Evolutionary conservation across 2,888 invertebrate species (phyloP).

Genomic region (Cantharis rufa): DNA sequence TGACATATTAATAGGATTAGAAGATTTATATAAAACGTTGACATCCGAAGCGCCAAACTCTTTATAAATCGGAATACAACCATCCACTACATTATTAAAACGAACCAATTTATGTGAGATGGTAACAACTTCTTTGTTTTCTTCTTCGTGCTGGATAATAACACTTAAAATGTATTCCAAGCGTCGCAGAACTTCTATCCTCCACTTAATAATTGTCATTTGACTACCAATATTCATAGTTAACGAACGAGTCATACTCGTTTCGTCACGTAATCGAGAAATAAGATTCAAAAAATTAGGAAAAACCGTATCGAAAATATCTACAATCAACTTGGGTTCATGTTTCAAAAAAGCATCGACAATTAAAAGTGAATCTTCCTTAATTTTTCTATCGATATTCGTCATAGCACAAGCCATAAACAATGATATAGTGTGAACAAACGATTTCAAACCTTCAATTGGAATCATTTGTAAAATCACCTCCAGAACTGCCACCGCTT

Average conservation of each 20-base stretch:
- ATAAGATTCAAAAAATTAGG: slow-evolving; percentile 84
- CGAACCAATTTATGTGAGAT: background rate
- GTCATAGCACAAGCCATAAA: slow-evolving; percentile 90
- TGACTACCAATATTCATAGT: slow-evolving; percentile 72
- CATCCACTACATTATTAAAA: background rate
- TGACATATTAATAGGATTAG: background rate
- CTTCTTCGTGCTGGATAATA: slow-evolving; percentile 41
- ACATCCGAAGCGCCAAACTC: background rate
- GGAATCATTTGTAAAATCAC: slow-evolving; percentile 54
- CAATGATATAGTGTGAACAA: slow-evolving; percentile 76
- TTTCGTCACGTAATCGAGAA: slow-evolving; percentile 70
- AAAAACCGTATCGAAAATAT: slow-evolving; percentile 72
- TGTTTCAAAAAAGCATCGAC: slow-evolving; percentile 76
- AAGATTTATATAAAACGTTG: background rate
- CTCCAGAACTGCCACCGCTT: slow-evolving; percentile 62
- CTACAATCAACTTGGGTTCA: slow-evolving; percentile 68
- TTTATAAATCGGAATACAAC: slow-evolving; percentile 7
- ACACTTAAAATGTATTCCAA: slow-evolving; percentile 65
- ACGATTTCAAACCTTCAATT: slow-evolving; percentile 66
- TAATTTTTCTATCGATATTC: slow-evolving; percentile 78
- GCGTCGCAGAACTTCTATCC: slow-evolving; percentile 73
- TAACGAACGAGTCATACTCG: slow-evolving; percentile 69
- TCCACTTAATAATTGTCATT: slow-evolving; percentile 78
- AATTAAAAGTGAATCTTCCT: slow-evolving; percentile 80
- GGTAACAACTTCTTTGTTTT: background rate